Evolutionary conservation across 2,797 vertebrate genomes (phyloP).

Genomic region (Scolopax rusticola): DNA sequence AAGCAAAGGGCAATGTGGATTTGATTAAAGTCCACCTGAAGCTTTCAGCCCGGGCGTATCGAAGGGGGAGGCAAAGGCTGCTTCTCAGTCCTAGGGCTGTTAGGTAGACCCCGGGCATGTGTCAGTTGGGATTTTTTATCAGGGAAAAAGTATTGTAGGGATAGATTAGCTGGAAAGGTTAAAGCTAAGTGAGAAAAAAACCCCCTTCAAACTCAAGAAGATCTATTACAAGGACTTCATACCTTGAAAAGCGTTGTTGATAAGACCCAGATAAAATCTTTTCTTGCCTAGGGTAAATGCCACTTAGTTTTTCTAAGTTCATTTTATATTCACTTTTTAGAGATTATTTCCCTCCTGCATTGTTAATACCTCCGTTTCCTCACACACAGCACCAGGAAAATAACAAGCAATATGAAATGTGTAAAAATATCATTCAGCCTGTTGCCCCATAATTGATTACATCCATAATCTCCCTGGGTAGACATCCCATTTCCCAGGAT

Average conservation of each 20-base stretch:
- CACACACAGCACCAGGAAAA: background rate
- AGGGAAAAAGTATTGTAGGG: background rate
- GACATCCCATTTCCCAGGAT: background rate
- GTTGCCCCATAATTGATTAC: background rate
- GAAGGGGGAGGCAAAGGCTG: background rate
- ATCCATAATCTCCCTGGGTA: conserved; percentile 6
- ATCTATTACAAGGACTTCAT: background rate
- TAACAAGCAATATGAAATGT: conserved; percentile 28
- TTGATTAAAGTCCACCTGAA: conserved; percentile 66
- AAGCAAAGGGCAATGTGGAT: conserved; percentile 51
- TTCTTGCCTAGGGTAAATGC: background rate
- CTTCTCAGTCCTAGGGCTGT: background rate
- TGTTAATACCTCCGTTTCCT: background rate
- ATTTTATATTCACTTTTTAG: background rate
- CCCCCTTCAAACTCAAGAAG: background rate
- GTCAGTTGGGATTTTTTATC: background rate
- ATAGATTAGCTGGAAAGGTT: background rate
- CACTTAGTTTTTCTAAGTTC: background rate
- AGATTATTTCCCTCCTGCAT: background rate
- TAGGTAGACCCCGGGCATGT: background rate
- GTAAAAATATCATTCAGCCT: background rate
- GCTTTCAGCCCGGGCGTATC: background rate
- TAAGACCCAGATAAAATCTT: background rate
- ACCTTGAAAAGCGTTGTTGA: background rate
- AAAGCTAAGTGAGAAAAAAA: background rate